These are phyloP conservation scores for Neoseiulus cucumeris DNA, from an alignment of 1,140 invertebrate genomes.

Conservation along the genomic window DNA sequence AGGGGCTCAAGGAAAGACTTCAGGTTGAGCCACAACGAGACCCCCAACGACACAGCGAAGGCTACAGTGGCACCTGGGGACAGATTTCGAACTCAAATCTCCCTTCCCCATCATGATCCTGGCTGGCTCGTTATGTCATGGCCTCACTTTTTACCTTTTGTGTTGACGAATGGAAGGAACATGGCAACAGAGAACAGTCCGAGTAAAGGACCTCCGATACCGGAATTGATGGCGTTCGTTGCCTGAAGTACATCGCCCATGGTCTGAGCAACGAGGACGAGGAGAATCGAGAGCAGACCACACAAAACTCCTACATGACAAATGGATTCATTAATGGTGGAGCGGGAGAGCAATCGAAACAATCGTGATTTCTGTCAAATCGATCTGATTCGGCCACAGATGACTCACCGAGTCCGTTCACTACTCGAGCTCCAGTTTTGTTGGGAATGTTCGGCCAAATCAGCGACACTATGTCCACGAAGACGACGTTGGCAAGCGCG, in stretches of 20 bases:
- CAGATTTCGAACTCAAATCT: too few relatives aligned
- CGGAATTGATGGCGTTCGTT: slow-evolving; percentile 52
- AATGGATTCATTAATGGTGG: too few relatives aligned
- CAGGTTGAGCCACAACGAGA: background rate
- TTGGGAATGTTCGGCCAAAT: slow-evolving; percentile 23
- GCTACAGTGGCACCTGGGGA: too few relatives aligned
- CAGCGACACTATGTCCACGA: slow-evolving; percentile 28
- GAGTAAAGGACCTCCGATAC: slow-evolving; percentile 54
- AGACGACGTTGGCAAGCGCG: slow-evolving; percentile 29
- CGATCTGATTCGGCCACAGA: background rate
- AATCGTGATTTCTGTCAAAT: slow-evolving; percentile 37
- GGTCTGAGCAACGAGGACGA: slow-evolving; percentile 51
- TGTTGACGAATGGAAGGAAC: slow-evolving; percentile 39
- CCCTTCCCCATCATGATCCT: too few relatives aligned
- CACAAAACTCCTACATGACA: slow-evolving; percentile 37
- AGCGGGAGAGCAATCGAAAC: slow-evolving; percentile 45
- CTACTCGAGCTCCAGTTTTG: slow-evolving; percentile 21
- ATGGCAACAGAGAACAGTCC: slow-evolving; percentile 57
- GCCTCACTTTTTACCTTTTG: too few relatives aligned
- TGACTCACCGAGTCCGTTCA: too few relatives aligned
- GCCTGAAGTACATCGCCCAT: slow-evolving; percentile 50
- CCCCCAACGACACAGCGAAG: background rate
- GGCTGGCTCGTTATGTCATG: too few relatives aligned
- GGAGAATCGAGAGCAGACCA: slow-evolving; percentile 42
- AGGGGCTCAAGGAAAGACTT: background rate